These are phyloP conservation scores for Megalopta genalis DNA, from an alignment of 1,140 invertebrate species.

Conservation along the genomic window DNA sequence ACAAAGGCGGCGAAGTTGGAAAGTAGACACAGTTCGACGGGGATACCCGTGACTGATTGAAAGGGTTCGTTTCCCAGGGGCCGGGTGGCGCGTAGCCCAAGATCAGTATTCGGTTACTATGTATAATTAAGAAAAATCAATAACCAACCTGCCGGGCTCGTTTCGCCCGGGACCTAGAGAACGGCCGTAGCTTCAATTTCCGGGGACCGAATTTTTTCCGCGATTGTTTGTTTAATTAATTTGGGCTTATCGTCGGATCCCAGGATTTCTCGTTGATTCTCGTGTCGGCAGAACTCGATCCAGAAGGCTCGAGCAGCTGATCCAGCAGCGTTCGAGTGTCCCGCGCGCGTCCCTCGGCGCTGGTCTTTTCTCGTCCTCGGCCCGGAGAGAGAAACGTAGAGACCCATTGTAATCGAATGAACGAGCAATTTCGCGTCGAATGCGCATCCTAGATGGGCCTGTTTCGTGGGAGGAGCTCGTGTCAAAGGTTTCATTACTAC, in stretches of 20 bases:
- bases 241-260: not conserved
- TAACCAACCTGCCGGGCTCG: slow-evolving; percentile 36
- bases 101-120: slow-evolving; percentile 13
- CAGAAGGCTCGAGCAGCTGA: no score
- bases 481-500: slow-evolving; percentile 38
- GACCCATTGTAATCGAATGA: not conserved
- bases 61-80: no score
- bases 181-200: slow-evolving; percentile 7
- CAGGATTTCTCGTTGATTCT: not conserved
- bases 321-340: no score
- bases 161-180: slow-evolving; percentile 19
- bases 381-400: no score
- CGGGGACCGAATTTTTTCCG: not conserved
- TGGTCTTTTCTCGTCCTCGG: not conserved
- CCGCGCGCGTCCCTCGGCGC: no score
- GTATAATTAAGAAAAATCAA: slow-evolving; percentile 50
- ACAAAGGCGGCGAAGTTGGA: not conserved
- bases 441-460: not conserved
- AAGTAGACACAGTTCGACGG: no score
- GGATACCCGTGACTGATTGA: no score
- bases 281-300: no score
- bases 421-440: not conserved
- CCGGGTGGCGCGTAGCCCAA: not conserved
- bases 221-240: slow-evolving; percentile 41
- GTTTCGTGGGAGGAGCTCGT: not conserved